Conservation (phyloP, 2,888 invertebrate genomes). For the Ariolimax columbianus region DNA sequence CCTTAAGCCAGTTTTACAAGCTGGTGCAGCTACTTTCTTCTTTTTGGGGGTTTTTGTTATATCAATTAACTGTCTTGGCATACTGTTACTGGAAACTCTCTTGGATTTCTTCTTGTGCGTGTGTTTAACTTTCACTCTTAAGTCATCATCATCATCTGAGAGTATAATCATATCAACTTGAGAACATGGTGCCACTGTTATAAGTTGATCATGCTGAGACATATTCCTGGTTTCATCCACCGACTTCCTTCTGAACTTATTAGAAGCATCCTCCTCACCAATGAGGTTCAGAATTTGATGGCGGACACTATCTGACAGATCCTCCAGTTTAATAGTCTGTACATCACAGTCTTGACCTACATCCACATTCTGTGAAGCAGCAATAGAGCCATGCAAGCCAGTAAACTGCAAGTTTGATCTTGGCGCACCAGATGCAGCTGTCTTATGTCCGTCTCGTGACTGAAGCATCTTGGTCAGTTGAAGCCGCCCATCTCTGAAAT, state of each 20-base stretch:
- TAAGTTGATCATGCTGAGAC: not conserved
- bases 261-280: conserved; percentile 17
- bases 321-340: conserved; percentile 42
- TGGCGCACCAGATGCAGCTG: not conserved
- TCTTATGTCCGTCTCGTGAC: conserved; percentile 32
- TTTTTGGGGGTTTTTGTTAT: not conserved
- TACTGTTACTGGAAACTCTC: not conserved
- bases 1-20: not conserved
- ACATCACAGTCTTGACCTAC: not conserved
- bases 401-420: conserved; percentile 38
- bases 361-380: conserved; percentile 2
- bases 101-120: not conserved
- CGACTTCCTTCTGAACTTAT: not conserved
- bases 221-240: not conserved
- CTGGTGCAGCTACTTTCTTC: not conserved
- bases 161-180: not conserved
- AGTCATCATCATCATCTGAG: conserved; percentile 14
- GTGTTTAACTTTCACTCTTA: not conserved
- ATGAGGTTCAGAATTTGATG: conserved; percentile 40
- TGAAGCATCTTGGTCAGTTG: conserved; percentile 46
- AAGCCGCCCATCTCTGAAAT: conserved; percentile 41
- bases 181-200: not conserved
- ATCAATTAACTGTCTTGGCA: not conserved
- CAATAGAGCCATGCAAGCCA: conserved; percentile 25
- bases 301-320: conserved; percentile 40